Evolutionary conservation across 2,888 invertebrate genomes (phyloP).

Genomic region (Dicranocentrus wangi): DNA sequence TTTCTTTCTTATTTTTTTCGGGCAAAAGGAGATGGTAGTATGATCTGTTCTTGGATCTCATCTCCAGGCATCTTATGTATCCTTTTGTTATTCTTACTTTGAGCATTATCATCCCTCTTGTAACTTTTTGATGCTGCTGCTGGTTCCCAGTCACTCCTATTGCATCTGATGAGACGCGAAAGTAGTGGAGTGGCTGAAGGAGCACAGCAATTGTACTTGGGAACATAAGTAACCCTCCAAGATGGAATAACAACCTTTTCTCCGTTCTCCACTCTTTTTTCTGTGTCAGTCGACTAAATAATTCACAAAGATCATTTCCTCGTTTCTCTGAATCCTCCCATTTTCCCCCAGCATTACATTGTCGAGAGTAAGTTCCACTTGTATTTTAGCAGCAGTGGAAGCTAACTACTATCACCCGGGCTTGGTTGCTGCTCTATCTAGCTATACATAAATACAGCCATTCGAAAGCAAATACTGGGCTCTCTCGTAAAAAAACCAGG

Average conservation of each 20-base stretch:
- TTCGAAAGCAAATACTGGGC: too few relatives aligned
- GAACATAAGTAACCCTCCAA: conserved; percentile 14
- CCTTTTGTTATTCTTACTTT: too few relatives aligned
- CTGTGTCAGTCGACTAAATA: conserved; percentile 65
- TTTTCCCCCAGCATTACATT: too few relatives aligned
- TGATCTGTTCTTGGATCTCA: too few relatives aligned
- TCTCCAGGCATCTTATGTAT: too few relatives aligned
- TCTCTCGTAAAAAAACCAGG: too few relatives aligned
- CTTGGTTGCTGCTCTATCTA: background rate
- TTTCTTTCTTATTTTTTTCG: background rate
- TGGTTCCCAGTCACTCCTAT: too few relatives aligned
- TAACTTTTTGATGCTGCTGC: too few relatives aligned
- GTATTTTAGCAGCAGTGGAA: background rate
- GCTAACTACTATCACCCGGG: background rate
- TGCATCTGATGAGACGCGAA: background rate
- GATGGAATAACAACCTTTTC: background rate
- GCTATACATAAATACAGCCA: too few relatives aligned
- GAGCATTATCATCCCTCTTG: too few relatives aligned
- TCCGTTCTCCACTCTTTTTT: conserved; percentile 22
- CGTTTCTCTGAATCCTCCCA: conserved; percentile 18
- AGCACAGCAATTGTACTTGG: background rate
- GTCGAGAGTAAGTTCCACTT: background rate
- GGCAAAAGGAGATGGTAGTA: background rate
- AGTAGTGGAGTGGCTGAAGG: background rate
- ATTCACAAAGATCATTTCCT: conserved; percentile 65